Percentiles rank a stretch among this genome's conserved stretches.
phyloP scores from a whole-genome alignment of 2,888 invertebrate genomes.

The Drosophila parthenogenetica region DNA sequence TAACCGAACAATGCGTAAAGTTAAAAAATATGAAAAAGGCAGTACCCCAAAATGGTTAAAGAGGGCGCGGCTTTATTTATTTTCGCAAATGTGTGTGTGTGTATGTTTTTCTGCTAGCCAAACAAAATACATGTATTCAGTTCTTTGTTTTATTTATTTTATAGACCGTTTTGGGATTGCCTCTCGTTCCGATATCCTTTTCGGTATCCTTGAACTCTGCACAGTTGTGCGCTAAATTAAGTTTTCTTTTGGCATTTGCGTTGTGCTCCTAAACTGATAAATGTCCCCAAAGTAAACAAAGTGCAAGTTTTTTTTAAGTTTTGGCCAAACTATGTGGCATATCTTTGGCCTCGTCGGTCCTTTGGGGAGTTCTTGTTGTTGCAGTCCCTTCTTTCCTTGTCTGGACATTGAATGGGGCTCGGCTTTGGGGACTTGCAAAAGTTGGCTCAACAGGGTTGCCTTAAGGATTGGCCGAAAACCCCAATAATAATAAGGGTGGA shows the following conservation, averaged over 20 bases:
- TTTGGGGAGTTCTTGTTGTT: conserved; percentile 28
- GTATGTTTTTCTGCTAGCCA: background rate
- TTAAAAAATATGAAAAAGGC: conserved; percentile 67
- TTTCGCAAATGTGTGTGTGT: conserved; percentile 16
- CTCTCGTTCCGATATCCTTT: conserved; percentile 57
- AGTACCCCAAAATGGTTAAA: conserved; percentile 38
- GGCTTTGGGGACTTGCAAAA: conserved; percentile 67
- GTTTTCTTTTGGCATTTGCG: conserved; percentile 65
- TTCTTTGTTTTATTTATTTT: conserved; percentile 72
- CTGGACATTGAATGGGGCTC: conserved; percentile 23
- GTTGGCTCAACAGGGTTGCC: conserved; percentile 54
- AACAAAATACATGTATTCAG: conserved; percentile 4
- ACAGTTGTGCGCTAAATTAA: conserved; percentile 74
- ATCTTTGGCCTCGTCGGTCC: conserved; percentile 60
- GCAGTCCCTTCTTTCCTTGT: background rate
- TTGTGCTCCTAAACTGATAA: conserved; percentile 63
- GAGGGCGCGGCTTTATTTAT: conserved; percentile 42
- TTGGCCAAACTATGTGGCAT: conserved; percentile 71
- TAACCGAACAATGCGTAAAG: conserved; percentile 62
- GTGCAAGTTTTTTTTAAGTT: conserved; percentile 80
- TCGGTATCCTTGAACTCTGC: conserved; percentile 75
- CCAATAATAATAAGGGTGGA: conserved; percentile 14
- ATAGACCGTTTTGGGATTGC: conserved; percentile 70
- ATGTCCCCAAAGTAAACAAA: conserved; percentile 79
- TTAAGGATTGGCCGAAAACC: conserved; percentile 22